Percentiles rank a stretch among this genome's conserved stretches.
Evolutionary conservation across 2,797 vertebrate species (phyloP).

Genomic region (Oreonectes daqikongensis): DNA sequence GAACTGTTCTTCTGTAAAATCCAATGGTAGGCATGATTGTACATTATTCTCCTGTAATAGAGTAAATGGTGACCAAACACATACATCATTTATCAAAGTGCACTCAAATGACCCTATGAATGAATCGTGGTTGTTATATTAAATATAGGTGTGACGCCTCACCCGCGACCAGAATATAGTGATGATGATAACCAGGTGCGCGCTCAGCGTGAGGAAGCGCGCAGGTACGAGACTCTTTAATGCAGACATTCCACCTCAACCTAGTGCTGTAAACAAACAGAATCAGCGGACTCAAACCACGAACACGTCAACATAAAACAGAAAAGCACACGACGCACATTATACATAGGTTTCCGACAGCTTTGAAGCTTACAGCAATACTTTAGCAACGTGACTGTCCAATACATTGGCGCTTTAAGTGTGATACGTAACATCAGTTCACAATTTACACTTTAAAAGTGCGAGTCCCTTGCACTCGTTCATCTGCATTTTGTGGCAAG

Average conservation of each 20-base stretch:
- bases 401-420: no score
- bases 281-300: no score
- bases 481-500: no score
- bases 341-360: no score
- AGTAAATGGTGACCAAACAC: conserved; percentile 25
- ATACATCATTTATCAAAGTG: background rate
- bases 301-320: background rate
- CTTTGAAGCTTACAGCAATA: no score
- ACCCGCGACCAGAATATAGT: conserved; percentile 92
- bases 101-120: background rate
- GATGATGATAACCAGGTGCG: conserved; percentile 88
- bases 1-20: conserved; percentile 81
- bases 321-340: background rate
- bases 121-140: no score
- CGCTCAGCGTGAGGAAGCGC: conserved; percentile 83
- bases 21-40: conserved; percentile 82
- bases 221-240: conserved; percentile 82
- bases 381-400: no score
- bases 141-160: conserved; percentile 49
- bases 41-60: conserved; percentile 82
- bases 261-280: background rate
- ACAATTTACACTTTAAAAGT: no score
- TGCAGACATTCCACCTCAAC: conserved; percentile 74
- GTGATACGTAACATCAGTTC: no score
- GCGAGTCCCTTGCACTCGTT: no score